Evolutionary conservation across 2,113 vertebrate genomes (phyloP).

Genomic region (Microcebus ravelobensis): DNA sequence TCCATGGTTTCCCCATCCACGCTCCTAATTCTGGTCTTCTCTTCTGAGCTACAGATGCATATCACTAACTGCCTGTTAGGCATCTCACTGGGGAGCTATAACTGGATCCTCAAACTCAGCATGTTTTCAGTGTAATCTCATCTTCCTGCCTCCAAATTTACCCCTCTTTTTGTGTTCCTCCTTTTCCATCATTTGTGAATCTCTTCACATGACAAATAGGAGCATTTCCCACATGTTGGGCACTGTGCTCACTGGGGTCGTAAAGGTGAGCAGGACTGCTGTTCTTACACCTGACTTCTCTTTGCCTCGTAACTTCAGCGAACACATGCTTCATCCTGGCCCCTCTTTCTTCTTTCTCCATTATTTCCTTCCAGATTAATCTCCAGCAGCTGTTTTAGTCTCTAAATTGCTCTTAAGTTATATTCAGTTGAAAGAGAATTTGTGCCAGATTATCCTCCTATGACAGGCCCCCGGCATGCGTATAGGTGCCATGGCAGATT

Average conservation of each 20-base stretch:
- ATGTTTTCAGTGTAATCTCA: background rate
- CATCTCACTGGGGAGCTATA: background rate
- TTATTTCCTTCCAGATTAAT: background rate
- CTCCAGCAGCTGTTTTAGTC: background rate
- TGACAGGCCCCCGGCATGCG: background rate
- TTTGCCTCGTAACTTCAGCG: background rate
- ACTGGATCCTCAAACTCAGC: background rate
- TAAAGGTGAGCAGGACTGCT: background rate
- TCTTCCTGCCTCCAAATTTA: background rate
- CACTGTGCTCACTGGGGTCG: background rate
- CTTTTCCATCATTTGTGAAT: background rate
- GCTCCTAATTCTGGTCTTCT: background rate
- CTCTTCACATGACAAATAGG: background rate
- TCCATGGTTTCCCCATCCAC: background rate
- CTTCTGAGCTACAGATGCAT: background rate
- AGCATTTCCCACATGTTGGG: background rate
- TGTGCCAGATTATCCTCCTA: background rate
- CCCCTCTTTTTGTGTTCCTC: background rate
- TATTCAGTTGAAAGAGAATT: background rate
- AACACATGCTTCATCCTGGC: background rate
- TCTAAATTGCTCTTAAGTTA: background rate
- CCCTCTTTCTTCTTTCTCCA: background rate
- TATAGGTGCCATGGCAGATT: background rate
- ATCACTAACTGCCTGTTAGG: background rate
- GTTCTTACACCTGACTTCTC: background rate